phyloP scores from a whole-genome alignment of 1,140 invertebrate genomes.

The Eupeodes corollae region DNA sequence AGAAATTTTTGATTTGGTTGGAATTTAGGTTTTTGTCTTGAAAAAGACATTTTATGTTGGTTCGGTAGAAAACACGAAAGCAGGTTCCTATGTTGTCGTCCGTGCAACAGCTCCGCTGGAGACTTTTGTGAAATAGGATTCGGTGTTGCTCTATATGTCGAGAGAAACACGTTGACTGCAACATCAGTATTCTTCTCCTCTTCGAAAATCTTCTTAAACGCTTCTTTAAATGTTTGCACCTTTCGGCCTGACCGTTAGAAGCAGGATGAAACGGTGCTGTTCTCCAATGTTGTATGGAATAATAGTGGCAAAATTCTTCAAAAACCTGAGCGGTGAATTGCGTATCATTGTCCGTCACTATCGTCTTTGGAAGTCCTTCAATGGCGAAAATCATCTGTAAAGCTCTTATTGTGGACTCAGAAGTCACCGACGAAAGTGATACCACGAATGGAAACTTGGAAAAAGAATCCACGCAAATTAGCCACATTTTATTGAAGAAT shows the following conservation, averaged over 20 bases:
- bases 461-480: constrained; percentile 37
- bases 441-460: constrained; percentile 32
- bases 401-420: neutral
- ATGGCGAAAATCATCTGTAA: neutral
- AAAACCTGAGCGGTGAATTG: neutral
- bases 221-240: neutral
- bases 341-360: constrained; percentile 15
- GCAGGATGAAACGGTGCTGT: neutral
- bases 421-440: neutral
- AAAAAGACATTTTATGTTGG: neutral
- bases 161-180: neutral
- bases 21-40: neutral
- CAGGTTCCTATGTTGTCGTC: constrained; percentile 1
- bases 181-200: neutral
- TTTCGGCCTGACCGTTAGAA: neutral
- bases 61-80: neutral
- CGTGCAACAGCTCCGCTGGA: constrained; percentile 3
- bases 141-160: constrained; percentile 3
- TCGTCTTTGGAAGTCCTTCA: neutral
- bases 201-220: neutral
- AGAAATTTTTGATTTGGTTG: neutral
- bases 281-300: neutral
- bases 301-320: neutral
- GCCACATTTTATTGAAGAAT: constrained; percentile 28
- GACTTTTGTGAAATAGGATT: constrained; percentile 2